These are phyloP conservation scores for Chionomys nivalis DNA, from an alignment of 2,113 vertebrate genomes.

Conservation along the genomic window DNA sequence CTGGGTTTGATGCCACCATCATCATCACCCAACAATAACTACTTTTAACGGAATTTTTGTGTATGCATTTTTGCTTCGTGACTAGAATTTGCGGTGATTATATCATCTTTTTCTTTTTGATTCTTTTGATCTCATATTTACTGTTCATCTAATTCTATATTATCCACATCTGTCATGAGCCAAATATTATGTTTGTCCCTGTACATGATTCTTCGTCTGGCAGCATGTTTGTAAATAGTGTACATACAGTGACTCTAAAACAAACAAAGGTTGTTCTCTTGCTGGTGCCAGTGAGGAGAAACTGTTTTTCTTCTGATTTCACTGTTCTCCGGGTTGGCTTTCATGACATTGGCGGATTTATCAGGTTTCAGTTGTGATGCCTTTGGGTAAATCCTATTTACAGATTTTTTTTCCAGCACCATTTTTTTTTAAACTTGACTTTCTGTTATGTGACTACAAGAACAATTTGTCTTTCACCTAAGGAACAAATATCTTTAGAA, in stretches of 20 bases:
- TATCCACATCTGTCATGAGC: background rate
- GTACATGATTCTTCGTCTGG: background rate
- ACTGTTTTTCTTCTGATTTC: conserved; percentile 11
- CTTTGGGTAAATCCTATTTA: background rate
- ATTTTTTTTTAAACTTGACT: background rate
- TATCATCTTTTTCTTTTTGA: background rate
- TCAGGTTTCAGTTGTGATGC: background rate
- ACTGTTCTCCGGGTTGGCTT: background rate
- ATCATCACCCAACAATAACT: background rate
- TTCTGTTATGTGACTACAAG: background rate
- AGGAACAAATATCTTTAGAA: background rate
- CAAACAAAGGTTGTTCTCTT: background rate
- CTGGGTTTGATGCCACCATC: background rate
- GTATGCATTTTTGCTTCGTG: background rate
- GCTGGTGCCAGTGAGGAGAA: background rate
- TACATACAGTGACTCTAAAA: background rate
- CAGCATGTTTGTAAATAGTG: background rate
- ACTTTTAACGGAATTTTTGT: background rate
- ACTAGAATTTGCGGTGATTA: conserved; percentile 46
- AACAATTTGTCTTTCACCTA: background rate
- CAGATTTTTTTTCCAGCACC: background rate
- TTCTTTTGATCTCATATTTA: conserved; percentile 46
- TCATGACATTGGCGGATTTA: background rate
- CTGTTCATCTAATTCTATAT: background rate
- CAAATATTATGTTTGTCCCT: background rate